Evolutionary conservation across 2,797 vertebrate genomes (phyloP), one percentile per base, ranked within the genome.

Genomic region (Tenualosa thibaudeaui): DNA sequence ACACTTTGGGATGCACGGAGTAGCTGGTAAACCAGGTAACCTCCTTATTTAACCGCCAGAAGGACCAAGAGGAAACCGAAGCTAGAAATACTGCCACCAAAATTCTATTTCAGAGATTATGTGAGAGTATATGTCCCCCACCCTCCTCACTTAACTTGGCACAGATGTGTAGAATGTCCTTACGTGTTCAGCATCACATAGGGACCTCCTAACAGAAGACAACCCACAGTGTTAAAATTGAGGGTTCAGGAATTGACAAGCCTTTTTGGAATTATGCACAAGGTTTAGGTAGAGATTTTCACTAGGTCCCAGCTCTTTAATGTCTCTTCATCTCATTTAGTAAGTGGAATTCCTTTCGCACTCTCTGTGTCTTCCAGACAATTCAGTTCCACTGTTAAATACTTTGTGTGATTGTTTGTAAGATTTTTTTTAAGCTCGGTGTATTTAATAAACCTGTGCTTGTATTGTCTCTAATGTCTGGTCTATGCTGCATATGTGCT

Each of bases 371-470:
- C 88, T 89, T 90, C 89, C 89, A 87, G 86, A 86, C 83, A 82
- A 83, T 26, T 15, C 81, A 78, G 56, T 82, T 58, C 82, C 53
- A 75, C 86, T 62, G 46, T 83, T 89, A 84, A 81, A 51, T 88
- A 43, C 85, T 83, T 85, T 71, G 81, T 87, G 75, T 89, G 60
- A 83, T 81, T 78, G 83, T 81, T 84, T 82, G 62, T 86, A 86
- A 81, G 82, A 82, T 40, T 78, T 50, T 71, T 82, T 71, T 85
- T 82, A 84, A 83, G 46, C 83, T 89, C 84, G 81, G 50, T 81
- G 46, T 90, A 90, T 90, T 89, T 90, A 90, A 90, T 90, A 90
- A 90, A 90, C 85, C 86, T 84, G 88, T 88, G 87, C 86, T 89
- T 84, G 82, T 84, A 84, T 71, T 82, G 84, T 85, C 81, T 17